phyloP scores from a whole-genome alignment of 2,888 invertebrate species.

The Candidula unifasciata region DNA sequence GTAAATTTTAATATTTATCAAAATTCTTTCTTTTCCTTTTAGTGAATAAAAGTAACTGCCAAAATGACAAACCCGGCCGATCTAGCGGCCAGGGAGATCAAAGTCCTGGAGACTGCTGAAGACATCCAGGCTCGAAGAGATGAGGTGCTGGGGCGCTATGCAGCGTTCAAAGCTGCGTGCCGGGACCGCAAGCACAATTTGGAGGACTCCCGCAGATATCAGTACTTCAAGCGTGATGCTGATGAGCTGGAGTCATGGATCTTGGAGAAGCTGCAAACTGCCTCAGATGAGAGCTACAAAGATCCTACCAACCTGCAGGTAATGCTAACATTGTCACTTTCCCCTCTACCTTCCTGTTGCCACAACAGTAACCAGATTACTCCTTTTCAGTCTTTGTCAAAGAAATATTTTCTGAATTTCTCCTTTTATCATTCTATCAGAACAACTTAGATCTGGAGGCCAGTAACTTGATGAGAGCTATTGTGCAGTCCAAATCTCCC shows the following conservation, averaged over 20 bases:
- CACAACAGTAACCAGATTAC: no score
- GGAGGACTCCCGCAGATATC: slow-evolving; percentile 92
- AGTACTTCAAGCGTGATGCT: slow-evolving; percentile 99
- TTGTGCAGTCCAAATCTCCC: no score
- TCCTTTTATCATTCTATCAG: no score
- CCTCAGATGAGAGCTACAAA: slow-evolving; percentile 98
- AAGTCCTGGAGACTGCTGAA: slow-evolving; percentile 97
- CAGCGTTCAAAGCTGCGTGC: slow-evolving; percentile 96
- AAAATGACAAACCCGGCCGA: slow-evolving; percentile 42
- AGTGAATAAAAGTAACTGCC: slow-evolving; percentile 8
- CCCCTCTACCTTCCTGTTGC: no score
- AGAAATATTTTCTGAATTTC: no score
- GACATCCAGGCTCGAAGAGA: slow-evolving; percentile 89
- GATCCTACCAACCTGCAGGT: slow-evolving; percentile 98
- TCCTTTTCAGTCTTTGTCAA: no score
- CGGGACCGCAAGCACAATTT: slow-evolving; percentile 95
- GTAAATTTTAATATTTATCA: neutral
- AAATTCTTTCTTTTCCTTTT: no score
- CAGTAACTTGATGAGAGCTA: no score
- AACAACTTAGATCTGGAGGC: no score
- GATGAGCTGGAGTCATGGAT: slow-evolving; percentile 99
- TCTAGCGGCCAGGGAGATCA: slow-evolving; percentile 70
- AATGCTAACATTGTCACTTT: slow-evolving; percentile 45
- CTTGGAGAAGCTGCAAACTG: slow-evolving; percentile 97
- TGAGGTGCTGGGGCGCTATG: slow-evolving; percentile 86